A percentile compares a stretch with the other conserved stretches of the same genome.
phyloP scores from a whole-genome alignment of 2,113 vertebrate genomes.

The Datnioides undecimradiatus region DNA sequence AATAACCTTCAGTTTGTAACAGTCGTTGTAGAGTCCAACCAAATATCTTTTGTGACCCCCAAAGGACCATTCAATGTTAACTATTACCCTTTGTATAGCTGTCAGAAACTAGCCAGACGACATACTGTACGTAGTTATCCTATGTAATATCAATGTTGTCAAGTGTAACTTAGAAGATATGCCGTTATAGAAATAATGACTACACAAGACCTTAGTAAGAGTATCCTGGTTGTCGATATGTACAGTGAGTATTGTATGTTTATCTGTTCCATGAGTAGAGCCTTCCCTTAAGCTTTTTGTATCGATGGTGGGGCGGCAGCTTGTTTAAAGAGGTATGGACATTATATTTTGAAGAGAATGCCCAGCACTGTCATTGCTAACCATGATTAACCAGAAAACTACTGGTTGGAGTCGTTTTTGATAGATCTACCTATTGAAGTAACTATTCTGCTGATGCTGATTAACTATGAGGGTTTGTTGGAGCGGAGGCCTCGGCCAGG shows the following conservation, averaged over 20 bases:
- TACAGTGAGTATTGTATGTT: conserved; percentile 76
- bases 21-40: conserved; percentile 66
- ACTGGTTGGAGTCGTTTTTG: conserved; percentile 54
- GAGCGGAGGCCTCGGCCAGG: conserved; percentile 33
- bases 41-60: conserved; percentile 64
- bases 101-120: conserved; percentile 65
- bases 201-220: conserved; percentile 57
- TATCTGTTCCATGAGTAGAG: conserved; percentile 59
- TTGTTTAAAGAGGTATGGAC: conserved; percentile 36
- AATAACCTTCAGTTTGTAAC: conserved; percentile 54
- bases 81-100: conserved; percentile 61
- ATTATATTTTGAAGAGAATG: conserved; percentile 59
- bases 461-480: conserved; percentile 23
- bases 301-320: conserved; percentile 55
- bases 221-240: conserved; percentile 70
- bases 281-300: conserved; percentile 68
- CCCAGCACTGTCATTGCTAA: conserved; percentile 32
- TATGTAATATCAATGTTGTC: conserved; percentile 76
- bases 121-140: conserved; percentile 57
- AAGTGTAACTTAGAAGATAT: conserved; percentile 74
- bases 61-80: conserved; percentile 65
- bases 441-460: conserved; percentile 35
- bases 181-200: conserved; percentile 58
- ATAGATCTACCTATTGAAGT: conserved; percentile 44
- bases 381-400: conserved; percentile 38